phyloP scores from a whole-genome alignment of 2,113 vertebrate genomes.

The Sander lucioperca region DNA sequence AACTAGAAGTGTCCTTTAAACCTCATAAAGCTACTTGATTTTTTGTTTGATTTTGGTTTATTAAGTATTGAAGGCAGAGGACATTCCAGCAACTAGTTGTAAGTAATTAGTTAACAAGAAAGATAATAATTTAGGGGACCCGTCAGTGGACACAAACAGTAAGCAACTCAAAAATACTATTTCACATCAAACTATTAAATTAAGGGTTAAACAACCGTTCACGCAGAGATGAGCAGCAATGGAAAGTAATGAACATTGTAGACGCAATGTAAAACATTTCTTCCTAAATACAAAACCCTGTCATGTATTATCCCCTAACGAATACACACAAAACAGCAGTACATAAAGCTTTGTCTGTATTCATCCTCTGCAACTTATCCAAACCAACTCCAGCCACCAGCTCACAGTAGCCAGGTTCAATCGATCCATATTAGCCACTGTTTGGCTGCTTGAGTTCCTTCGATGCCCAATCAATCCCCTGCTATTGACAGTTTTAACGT shows the following conservation, averaged over 20 bases:
- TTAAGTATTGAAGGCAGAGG: neutral
- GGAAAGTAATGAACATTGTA: neutral
- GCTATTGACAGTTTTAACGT: constrained; percentile 72
- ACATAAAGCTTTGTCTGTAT: constrained; percentile 61
- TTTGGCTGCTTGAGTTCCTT: constrained; percentile 78
- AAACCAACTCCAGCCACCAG: constrained; percentile 48
- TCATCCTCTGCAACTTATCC: constrained; percentile 58
- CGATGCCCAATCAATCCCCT: constrained; percentile 75
- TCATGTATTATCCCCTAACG: constrained; percentile 6
- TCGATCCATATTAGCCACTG: constrained; percentile 79
- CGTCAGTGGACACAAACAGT: neutral
- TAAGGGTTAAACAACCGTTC: neutral
- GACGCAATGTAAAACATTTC: constrained; percentile 1
- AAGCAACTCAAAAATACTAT: neutral
- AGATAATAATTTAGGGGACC: neutral
- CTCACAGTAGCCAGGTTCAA: constrained; percentile 45
- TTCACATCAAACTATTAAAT: neutral
- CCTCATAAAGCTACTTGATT: neutral
- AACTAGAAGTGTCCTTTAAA: neutral
- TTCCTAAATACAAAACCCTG: constrained; percentile 13
- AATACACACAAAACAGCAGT: constrained; percentile 31
- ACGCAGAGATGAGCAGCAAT: neutral
- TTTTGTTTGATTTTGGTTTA: neutral
- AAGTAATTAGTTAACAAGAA: constrained; percentile 6
- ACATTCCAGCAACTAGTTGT: neutral